phyloP scores from a whole-genome alignment of 2,113 vertebrate genomes.

The Cervus canadensis region DNA sequence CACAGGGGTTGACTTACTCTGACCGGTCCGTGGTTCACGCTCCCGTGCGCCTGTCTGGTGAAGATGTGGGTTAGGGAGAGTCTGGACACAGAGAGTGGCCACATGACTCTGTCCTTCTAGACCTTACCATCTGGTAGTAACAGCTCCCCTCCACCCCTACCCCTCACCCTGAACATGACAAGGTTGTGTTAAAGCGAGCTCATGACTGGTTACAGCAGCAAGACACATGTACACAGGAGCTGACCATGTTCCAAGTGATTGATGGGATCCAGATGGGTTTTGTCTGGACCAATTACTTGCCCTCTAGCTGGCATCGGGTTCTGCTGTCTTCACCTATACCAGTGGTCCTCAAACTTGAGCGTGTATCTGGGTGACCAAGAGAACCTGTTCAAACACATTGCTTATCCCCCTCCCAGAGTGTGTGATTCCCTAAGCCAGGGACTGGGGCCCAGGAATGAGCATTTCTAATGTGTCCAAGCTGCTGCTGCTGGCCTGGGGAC shows the following conservation, averaged over 20 bases:
- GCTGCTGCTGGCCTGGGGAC: not conserved
- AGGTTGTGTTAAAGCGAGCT: not conserved
- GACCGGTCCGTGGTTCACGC: not conserved
- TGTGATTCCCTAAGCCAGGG: not conserved
- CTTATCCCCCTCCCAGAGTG: too few relatives aligned
- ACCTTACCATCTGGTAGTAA: not conserved
- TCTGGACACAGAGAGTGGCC: not conserved
- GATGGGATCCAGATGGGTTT: not conserved
- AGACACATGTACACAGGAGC: not conserved
- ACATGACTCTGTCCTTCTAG: not conserved
- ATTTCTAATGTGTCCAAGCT: not conserved
- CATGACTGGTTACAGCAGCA: not conserved
- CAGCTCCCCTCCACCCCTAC: too few relatives aligned
- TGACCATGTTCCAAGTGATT: not conserved
- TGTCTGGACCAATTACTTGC: not conserved
- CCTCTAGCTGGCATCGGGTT: not conserved
- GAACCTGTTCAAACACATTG: not conserved
- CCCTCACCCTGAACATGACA: not conserved
- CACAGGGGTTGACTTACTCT: not conserved
- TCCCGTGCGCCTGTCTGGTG: not conserved
- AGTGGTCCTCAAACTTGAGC: not conserved
- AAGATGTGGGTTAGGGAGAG: not conserved
- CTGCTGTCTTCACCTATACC: not conserved
- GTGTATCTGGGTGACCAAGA: fast-evolving
- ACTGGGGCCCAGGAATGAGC: too few relatives aligned